Evolutionary conservation across 2,888 invertebrate genomes (phyloP).

Genomic region (Brachynemurus nebulosus): DNA sequence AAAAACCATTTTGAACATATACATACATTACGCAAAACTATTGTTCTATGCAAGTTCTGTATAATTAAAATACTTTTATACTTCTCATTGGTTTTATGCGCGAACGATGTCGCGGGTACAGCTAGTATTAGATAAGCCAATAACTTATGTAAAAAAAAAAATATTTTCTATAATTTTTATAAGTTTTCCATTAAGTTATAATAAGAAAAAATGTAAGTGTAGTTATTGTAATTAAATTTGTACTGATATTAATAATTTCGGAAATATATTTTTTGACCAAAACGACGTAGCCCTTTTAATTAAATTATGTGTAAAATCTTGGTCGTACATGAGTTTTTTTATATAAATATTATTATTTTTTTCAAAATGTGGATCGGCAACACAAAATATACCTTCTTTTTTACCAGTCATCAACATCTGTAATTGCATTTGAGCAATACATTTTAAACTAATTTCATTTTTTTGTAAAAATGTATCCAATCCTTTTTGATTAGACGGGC

Average conservation of each 20-base stretch:
- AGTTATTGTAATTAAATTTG: background rate
- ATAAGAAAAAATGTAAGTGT: background rate
- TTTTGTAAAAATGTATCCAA: conserved; percentile 2
- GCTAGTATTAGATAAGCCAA: too few relatives aligned
- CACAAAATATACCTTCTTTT: conserved; percentile 5
- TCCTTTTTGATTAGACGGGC: too few relatives aligned
- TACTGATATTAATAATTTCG: conserved; percentile 3
- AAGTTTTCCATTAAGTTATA: background rate
- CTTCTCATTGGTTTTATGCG: too few relatives aligned
- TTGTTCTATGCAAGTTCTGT: too few relatives aligned
- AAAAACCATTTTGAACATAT: too few relatives aligned
- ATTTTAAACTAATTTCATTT: background rate
- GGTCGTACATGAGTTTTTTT: background rate
- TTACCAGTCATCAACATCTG: conserved; percentile 1
- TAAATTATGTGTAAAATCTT: background rate
- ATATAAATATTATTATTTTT: conserved; percentile 1
- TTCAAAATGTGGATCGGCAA: conserved; percentile 2
- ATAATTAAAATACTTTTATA: too few relatives aligned
- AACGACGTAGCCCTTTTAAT: background rate
- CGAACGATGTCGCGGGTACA: too few relatives aligned
- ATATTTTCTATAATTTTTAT: too few relatives aligned
- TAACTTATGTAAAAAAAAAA: too few relatives aligned
- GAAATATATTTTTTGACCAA: conserved; percentile 5
- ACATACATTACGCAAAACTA: too few relatives aligned
- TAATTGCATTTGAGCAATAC: too few relatives aligned